Conservation (phyloP, 2,113 vertebrate species). For the Planiliza haematocheilus region DNA sequence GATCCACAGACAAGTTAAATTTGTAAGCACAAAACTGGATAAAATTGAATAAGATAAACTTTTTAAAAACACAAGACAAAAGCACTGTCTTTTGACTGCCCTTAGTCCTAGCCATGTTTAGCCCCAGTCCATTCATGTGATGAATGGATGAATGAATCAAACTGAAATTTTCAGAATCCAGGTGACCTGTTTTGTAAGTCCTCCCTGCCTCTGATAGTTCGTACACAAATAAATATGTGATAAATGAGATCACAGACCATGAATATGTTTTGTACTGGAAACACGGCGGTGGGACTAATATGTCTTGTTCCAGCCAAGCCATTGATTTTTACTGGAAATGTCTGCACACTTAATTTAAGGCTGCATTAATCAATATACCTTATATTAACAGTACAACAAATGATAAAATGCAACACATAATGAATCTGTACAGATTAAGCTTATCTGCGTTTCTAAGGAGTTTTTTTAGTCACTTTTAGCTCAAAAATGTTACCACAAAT, state of each 20-base stretch:
- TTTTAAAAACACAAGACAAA: too few relatives aligned
- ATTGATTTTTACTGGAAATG: constrained; percentile 44
- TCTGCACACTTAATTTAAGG: constrained; percentile 42
- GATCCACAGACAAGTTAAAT: constrained; percentile 14
- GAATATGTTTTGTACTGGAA: constrained; percentile 31
- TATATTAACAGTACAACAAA: constrained; percentile 7
- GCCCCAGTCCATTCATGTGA: constrained; percentile 5
- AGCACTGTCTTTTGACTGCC: constrained; percentile 13
- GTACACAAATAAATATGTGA: constrained; percentile 14
- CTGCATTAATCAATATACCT: constrained; percentile 46
- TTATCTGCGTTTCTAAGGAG: neutral
- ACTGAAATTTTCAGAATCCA: neutral
- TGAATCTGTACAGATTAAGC: neutral
- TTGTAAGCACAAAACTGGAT: constrained; percentile 9
- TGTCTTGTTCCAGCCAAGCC: constrained; percentile 35
- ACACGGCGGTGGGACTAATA: constrained; percentile 23
- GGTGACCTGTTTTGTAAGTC: constrained; percentile 21
- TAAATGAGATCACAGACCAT: neutral
- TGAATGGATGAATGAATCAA: constrained; percentile 11
- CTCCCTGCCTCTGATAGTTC: constrained; percentile 8
- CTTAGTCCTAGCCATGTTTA: constrained; percentile 50
- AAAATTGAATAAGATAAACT: neutral
- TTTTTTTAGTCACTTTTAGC: neutral
- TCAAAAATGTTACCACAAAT: neutral
- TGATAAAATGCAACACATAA: neutral